A percentile compares a stretch with the other conserved stretches of the same genome.
phyloP scores from a whole-genome alignment of 1,140 invertebrate species.

The Drosophila lowei region DNA sequence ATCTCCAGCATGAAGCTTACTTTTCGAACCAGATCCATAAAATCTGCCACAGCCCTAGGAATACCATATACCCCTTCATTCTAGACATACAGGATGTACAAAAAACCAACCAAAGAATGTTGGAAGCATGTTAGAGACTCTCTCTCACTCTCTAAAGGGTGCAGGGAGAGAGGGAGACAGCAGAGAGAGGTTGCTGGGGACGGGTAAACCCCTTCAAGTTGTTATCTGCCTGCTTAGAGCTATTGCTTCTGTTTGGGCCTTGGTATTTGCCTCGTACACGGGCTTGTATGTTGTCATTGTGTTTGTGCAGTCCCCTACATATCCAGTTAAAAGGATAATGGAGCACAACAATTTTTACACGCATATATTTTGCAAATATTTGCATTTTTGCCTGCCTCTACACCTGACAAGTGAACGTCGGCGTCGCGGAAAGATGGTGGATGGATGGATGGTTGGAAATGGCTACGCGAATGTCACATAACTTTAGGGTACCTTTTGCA shows the following conservation, averaged over 20 bases:
- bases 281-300: constrained; percentile 38
- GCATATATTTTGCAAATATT: constrained; percentile 82
- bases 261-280: constrained; percentile 56
- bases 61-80: too few species aligned
- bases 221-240: constrained; percentile 75
- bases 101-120: too few species aligned
- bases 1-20: too few species aligned
- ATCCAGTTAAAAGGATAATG: constrained; percentile 81
- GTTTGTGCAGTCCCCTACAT: constrained; percentile 55
- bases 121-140: too few species aligned
- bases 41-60: too few species aligned
- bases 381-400: constrained; percentile 68
- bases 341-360: constrained; percentile 81
- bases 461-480: constrained; percentile 48
- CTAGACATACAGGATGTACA: too few species aligned
- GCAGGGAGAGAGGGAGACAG: constrained; percentile 7
- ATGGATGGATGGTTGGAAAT: not conserved
- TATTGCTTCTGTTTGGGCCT: constrained; percentile 53
- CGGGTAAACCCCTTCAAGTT: constrained; percentile 52
- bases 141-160: too few species aligned
- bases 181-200: not conserved
- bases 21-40: too few species aligned
- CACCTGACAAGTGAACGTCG: constrained; percentile 61
- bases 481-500: constrained; percentile 77
- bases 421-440: not conserved